Base-by-base conservation (phyloP, 2,797 vertebrate species). In the Malacoctenus gilli region DNA sequence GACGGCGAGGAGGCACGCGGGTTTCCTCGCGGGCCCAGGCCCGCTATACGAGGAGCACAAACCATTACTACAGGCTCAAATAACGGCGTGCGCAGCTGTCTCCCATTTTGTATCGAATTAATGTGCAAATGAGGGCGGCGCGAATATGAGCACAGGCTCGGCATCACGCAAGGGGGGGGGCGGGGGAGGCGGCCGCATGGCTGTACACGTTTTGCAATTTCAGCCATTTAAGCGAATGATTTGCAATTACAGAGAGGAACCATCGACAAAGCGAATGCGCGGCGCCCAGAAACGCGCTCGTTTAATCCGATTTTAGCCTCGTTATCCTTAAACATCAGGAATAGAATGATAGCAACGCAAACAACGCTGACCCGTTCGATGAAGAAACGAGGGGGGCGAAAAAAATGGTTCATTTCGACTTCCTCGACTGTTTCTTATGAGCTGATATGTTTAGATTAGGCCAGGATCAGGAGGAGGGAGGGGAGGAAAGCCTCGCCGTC, bases 91-190 rank as follows among this genome's bases (percentile, higher is more conserved):
- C 35, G 10, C 76, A 72, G 64, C 65, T 84, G 72, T 53, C 32
- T 59, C 42, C 19, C 35, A 50, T 61, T 75, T 40, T 59, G 34
- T 47, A 72, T 15, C 32, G 55, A 59, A 73, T 64, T 18, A 40
- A 46, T 75, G 20, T 73, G 68, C 52, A 73, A 60, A 76, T 68
- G 49, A 74, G 44, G 32, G 13, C 1, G 5, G 31, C 36, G 32
- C 23, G 19, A 15, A 59, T 61, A 39, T 28, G 39, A 59, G 38
- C 38, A 44, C 22, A 30, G 23, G 51, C 48, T 41, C 4, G 7
- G 35, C 44, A 32, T 41, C 22, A 31, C 2, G 8, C 21, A 21
- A 38, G 15, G 49, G 28, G 54, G 34, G 12, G n/a, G 41, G 15
- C 49, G 28, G 54, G 34, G 12, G n/a, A 48, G 58, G 42, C 35